These are phyloP conservation scores for Elachura formosa DNA, from an alignment of 2,113 vertebrate species.

Conservation along the genomic window DNA sequence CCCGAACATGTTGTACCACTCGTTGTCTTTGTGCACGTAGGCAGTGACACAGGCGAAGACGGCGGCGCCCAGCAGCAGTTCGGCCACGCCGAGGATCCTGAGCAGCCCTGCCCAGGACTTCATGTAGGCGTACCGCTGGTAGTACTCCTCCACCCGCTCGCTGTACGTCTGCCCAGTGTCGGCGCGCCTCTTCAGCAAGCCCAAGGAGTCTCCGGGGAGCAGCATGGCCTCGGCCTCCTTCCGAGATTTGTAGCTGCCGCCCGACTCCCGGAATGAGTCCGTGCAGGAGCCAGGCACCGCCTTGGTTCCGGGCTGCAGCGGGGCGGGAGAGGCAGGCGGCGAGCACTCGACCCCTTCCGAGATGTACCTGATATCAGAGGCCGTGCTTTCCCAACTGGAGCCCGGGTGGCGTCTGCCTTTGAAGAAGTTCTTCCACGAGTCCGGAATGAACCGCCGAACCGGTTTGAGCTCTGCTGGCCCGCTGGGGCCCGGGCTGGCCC, in stretches of 20 bases:
- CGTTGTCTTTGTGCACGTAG: constrained; percentile 93
- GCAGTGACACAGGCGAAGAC: constrained; percentile 94
- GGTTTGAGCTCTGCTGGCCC: constrained; percentile 82
- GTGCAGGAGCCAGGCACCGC: constrained; percentile 64
- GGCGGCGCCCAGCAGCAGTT: constrained; percentile 86
- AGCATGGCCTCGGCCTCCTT: constrained; percentile 76
- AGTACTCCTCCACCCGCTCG: constrained; percentile 82
- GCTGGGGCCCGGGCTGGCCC: neutral
- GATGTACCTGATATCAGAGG: constrained; percentile 69
- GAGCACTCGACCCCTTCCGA: constrained; percentile 81
- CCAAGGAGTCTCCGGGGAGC: constrained; percentile 60
- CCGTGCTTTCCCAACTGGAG: constrained; percentile 61
- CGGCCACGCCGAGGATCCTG: constrained; percentile 78
- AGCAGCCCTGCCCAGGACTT: constrained; percentile 95
- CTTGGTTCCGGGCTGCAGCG: neutral
- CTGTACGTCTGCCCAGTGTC: constrained; percentile 77
- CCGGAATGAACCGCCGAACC: constrained; percentile 84
- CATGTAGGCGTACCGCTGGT: constrained; percentile 87
- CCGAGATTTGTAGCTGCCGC: constrained; percentile 71
- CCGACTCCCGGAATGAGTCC: constrained; percentile 74
- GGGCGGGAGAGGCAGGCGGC: constrained; percentile 79
- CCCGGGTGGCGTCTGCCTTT: constrained; percentile 57
- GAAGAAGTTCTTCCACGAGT: constrained; percentile 94
- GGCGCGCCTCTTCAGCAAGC: constrained; percentile 70
- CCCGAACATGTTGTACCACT: constrained; percentile 93